phyloP scores from a whole-genome alignment of 1,140 invertebrate genomes.

The Drosophila santomea region DNA sequence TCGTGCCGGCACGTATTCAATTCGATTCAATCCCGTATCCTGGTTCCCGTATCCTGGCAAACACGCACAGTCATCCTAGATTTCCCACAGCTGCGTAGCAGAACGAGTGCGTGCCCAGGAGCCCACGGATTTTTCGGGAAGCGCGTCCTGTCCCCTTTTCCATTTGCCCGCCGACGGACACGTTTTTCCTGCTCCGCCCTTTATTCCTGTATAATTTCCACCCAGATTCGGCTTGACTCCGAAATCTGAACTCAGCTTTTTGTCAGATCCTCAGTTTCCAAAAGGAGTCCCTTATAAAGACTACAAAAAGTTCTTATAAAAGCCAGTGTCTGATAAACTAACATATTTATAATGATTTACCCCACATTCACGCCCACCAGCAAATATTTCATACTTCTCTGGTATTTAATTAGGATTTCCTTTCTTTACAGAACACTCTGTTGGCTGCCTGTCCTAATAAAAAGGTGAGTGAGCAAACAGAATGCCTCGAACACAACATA shows the following conservation, averaged over 20 bases:
- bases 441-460: no score
- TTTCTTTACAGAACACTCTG: no score
- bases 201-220: neutral
- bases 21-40: constrained; percentile 61
- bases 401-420: no score
- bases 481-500: no score
- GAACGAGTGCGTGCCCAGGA: constrained; percentile 28
- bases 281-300: no score
- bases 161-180: constrained; percentile 40
- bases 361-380: no score
- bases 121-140: constrained; percentile 10
- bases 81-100: constrained; percentile 22
- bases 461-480: no score
- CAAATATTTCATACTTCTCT: no score
- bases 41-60: constrained; percentile 19
- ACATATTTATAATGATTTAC: no score
- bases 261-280: no score
- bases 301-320: no score
- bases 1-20: constrained; percentile 79
- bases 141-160: constrained; percentile 34
- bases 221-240: neutral
- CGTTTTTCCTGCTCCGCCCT: constrained; percentile 33
- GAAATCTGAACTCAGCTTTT: neutral
- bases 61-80: constrained; percentile 45
- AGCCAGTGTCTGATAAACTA: no score